Base-by-base conservation (phyloP, 2,113 vertebrate genomes). In the Guaruba guarouba region DNA sequence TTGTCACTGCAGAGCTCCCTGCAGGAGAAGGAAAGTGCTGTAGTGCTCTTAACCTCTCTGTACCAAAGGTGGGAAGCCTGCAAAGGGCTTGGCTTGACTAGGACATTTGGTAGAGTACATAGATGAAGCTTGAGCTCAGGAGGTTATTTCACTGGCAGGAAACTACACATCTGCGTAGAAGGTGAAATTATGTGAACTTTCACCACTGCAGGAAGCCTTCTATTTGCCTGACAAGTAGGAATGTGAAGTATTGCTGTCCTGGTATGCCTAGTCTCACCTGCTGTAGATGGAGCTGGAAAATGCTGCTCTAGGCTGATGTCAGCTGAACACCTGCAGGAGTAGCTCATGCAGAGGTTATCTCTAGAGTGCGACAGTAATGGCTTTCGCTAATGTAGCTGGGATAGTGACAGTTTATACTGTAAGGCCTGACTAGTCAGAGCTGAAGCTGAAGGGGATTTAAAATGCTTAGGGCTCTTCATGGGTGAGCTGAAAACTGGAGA, bases 261-360 rank as follows among this genome's bases (percentile, higher is more conserved):
- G 11, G 1, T 82, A 19, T 54, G 44, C 31, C 35, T 78, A 2
- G 49, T 81, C 86, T 89, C 88, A 87, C 86, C 90, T 93, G 80
- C 77, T 76, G 22, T 78, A 75, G 39, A 3, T 48, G 71, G 69
- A 83, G 41, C 37, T 78, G 83, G 82, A 71, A 82, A 92, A 86
- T 18, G 76, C 80, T 70, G 86, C 88, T 61, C 7, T 61, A 52
- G 81, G 75, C 78, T 92, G 87, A 33, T 54, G 90, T 88, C 80
- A 82, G 77, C 68, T 24, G 70, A 91, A 27, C 93, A 96, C 85
- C 93, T 93, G 85, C 66, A 85, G 88, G 90, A 96, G 82, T 13
- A 76, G 61, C 85, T 90, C 37, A 6, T 44, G 10, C 28, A 92
- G 69, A 67, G 82, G 66, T 88, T 84, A 54, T 92, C 95, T 84